phyloP scores from a whole-genome alignment of 2,797 vertebrate species.

The Mormyrus hasselquistii region DNA sequence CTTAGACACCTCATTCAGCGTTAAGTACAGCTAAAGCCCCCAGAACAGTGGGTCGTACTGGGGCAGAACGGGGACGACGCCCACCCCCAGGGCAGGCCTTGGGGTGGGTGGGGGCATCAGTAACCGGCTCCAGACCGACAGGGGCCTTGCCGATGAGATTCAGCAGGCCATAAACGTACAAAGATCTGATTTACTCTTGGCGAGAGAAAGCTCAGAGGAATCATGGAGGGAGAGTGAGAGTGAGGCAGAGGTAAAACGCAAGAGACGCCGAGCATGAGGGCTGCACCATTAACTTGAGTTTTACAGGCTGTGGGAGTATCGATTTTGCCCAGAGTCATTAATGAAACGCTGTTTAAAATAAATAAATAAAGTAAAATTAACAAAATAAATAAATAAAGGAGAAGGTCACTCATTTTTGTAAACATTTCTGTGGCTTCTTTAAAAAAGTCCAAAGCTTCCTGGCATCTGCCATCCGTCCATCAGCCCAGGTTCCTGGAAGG shows the following conservation, averaged over 20 bases:
- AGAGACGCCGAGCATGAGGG: conserved; percentile 28
- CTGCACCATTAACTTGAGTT: conserved; percentile 42
- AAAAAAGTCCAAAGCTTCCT: background rate
- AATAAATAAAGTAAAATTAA: conserved; percentile 3
- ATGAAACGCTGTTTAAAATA: conserved; percentile 24
- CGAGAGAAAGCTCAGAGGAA: background rate
- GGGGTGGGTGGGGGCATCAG: conserved; percentile 36
- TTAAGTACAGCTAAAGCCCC: background rate
- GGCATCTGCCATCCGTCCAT: background rate
- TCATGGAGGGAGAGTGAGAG: background rate
- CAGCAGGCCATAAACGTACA: conserved; percentile 39
- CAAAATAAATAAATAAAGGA: background rate
- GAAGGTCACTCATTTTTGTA: background rate
- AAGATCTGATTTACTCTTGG: conserved; percentile 30
- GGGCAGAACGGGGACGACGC: conserved; percentile 11
- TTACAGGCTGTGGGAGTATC: conserved; percentile 40
- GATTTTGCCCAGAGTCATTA: conserved; percentile 30
- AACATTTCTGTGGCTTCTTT: background rate
- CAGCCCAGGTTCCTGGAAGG: background rate
- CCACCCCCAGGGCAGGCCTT: conserved; percentile 8
- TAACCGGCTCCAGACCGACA: conserved; percentile 30
- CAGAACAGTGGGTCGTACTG: background rate
- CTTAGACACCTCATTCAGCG: background rate
- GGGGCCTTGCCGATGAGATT: conserved; percentile 26
- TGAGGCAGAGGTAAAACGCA: conserved; percentile 8